Percentiles rank a stretch among this genome's conserved stretches.
These are phyloP conservation scores for Micromesistius poutassou DNA, from an alignment of 2,797 vertebrate genomes.

Conservation along the genomic window DNA sequence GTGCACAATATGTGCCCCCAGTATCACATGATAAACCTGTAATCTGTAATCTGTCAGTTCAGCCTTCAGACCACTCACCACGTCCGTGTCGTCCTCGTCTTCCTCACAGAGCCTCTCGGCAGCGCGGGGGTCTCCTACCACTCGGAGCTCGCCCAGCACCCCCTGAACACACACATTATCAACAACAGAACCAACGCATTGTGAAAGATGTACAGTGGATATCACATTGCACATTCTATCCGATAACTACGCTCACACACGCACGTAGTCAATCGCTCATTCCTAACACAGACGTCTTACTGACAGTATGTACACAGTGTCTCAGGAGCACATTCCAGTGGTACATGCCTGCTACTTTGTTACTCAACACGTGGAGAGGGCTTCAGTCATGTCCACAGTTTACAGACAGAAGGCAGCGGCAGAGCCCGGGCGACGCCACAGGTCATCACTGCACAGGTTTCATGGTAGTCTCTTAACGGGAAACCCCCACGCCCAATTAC, in stretches of 20 bases:
- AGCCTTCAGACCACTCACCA: slow-evolving; percentile 70
- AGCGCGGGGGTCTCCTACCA: slow-evolving; percentile 78
- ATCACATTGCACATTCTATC: slow-evolving; percentile 14
- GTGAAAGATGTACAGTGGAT: slow-evolving; percentile 15
- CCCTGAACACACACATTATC: slow-evolving; percentile 70
- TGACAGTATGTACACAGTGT: background rate
- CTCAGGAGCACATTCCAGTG: background rate
- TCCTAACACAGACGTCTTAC: too few relatives aligned
- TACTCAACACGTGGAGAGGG: background rate
- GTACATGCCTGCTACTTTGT: background rate
- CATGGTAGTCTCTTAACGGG: background rate
- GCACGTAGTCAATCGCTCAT: too few relatives aligned
- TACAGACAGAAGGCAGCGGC: background rate
- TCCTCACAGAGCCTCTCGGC: slow-evolving; percentile 86
- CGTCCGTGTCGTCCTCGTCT: slow-evolving; percentile 83
- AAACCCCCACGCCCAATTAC: background rate
- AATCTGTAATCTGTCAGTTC: background rate
- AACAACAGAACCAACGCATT: background rate
- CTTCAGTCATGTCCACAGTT: background rate
- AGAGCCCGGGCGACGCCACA: background rate
- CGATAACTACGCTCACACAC: background rate
- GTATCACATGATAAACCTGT: background rate
- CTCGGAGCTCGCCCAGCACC: slow-evolving; percentile 81
- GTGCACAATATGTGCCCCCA: background rate
- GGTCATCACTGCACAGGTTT: background rate